Evolutionary conservation across 2,797 vertebrate species (phyloP).

Genomic region (Cheirogaleus major): DNA sequence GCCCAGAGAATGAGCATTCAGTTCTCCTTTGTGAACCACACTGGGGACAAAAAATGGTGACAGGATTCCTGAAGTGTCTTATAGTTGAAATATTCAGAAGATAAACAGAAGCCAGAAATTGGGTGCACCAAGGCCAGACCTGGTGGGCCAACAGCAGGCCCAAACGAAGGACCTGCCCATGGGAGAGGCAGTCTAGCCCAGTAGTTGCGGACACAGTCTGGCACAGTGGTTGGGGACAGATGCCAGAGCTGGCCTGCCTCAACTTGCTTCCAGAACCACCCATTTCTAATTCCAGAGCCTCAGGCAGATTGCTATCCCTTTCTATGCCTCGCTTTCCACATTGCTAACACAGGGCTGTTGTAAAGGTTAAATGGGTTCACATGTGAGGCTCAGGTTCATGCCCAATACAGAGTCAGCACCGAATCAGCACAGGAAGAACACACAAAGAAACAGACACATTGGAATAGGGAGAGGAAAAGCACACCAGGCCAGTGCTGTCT

Average conservation of each 20-base stretch:
- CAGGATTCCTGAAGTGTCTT: not conserved
- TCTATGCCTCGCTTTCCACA: not conserved
- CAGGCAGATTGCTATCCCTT: not conserved
- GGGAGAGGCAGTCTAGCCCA: not conserved
- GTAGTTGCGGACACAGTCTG: not conserved
- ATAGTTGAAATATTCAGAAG: not conserved
- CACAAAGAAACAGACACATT: not conserved
- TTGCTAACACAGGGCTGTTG: not conserved
- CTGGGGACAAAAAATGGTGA: not conserved
- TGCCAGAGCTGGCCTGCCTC: fast-evolving
- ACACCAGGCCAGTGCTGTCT: not conserved
- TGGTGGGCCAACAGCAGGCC: not conserved
- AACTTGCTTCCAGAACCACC: not conserved
- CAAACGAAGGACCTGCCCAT: fast-evolving
- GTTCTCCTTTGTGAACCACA: not conserved
- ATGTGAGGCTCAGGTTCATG: not conserved
- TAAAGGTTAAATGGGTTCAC: not conserved
- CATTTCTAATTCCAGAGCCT: not conserved
- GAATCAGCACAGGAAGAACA: not conserved
- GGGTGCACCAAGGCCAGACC: not conserved
- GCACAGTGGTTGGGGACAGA: fast-evolving
- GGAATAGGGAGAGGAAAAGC: not conserved
- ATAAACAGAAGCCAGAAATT: not conserved
- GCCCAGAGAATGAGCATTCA: not conserved
- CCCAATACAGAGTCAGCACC: not conserved